These are phyloP conservation scores for Blastomussa wellsi DNA, from an alignment of 92 coral and sea anemone genomes.

Conservation along the genomic window DNA sequence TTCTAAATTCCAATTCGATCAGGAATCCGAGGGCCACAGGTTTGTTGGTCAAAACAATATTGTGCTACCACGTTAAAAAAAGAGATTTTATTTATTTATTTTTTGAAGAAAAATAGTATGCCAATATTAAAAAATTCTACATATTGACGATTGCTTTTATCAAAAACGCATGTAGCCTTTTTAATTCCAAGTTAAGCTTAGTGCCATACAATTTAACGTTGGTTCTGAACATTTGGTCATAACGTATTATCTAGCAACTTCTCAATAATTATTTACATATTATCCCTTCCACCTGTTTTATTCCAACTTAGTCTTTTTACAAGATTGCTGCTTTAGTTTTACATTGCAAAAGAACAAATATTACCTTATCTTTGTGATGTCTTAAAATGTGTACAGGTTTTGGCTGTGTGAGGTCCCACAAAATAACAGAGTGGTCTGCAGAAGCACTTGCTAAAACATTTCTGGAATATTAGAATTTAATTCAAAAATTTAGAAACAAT, in stretches of 20 bases:
- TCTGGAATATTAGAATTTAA: slow-evolving; percentile 39
- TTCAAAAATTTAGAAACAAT: background rate
- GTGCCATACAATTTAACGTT: background rate
- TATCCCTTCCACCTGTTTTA: background rate
- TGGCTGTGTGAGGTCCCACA: slow-evolving; percentile 86
- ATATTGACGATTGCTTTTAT: too few species aligned
- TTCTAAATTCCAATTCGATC: too few species aligned
- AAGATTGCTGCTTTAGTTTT: background rate
- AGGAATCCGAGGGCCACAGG: too few species aligned
- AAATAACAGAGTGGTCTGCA: slow-evolving; percentile 82
- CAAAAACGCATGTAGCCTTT: too few species aligned
- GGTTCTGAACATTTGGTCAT: background rate
- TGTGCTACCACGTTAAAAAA: too few species aligned
- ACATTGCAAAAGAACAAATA: background rate
- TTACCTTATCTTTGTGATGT: slow-evolving; percentile 94
- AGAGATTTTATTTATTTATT: too few species aligned
- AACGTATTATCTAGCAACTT: background rate
- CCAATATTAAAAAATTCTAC: too few species aligned
- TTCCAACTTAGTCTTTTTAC: too few species aligned
- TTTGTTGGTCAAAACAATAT: too few species aligned
- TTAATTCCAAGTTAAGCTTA: too few species aligned
- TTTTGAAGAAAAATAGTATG: too few species aligned
- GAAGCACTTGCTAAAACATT: slow-evolving; percentile 94
- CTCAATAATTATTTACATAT: background rate
- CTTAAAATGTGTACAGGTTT: slow-evolving; percentile 81